A percentile compares a stretch with the other conserved stretches of the same genome.
phyloP scores from a whole-genome alignment of 2,888 invertebrate genomes.

The Pegoplata infirma region DNA sequence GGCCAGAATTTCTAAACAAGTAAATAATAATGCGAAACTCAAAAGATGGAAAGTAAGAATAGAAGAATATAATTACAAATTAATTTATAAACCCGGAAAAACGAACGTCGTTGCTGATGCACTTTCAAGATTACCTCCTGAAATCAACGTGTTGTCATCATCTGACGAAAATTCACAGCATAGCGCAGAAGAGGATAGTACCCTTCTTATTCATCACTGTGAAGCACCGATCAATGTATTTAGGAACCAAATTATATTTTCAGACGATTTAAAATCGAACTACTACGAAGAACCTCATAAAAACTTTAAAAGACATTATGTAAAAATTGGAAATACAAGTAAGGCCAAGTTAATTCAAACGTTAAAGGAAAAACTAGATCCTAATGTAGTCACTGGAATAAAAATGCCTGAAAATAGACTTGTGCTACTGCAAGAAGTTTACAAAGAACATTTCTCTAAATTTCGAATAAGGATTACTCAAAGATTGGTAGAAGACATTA shows the following conservation, averaged over 20 bases:
- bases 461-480: conserved; percentile 29
- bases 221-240: conserved; percentile 41
- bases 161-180: conserved; percentile 8
- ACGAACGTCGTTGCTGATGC: conserved; percentile 42
- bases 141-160: conserved; percentile 1
- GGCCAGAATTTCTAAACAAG: no score
- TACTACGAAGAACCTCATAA: background rate
- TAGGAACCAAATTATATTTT: conserved; percentile 54
- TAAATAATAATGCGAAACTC: no score
- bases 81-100: conserved; percentile 50
- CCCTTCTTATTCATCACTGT: background rate
- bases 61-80: no score
- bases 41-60: no score
- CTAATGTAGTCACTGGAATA: conserved; percentile 28
- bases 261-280: conserved; percentile 6
- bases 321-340: background rate
- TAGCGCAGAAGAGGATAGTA: conserved; percentile 14
- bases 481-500: conserved; percentile 22
- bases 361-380: background rate
- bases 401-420: conserved; percentile 24
- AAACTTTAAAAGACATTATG: conserved; percentile 12
- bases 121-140: conserved; percentile 15
- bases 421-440: conserved; percentile 15
- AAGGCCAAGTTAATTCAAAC: background rate
- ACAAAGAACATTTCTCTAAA: conserved; percentile 12